Evolutionary conservation across 2,113 vertebrate species (phyloP).

Genomic region (Eurypyga helias): DNA sequence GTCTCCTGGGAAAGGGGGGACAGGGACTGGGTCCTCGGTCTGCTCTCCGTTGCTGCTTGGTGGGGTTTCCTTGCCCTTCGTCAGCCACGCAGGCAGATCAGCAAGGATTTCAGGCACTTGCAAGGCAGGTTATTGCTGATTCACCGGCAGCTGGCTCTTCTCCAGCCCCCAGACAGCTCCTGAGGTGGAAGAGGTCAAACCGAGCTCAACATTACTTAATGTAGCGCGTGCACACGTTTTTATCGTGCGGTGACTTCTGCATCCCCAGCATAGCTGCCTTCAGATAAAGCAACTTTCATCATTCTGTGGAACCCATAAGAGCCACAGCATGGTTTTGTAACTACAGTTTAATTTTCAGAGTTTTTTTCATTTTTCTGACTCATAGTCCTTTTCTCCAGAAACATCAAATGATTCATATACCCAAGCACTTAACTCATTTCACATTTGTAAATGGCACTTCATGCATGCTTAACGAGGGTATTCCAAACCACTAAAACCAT

Average conservation of each 20-base stretch:
- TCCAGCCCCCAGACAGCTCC: background rate
- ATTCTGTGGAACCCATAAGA: background rate
- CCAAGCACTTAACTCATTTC: conserved; percentile 24
- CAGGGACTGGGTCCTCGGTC: background rate
- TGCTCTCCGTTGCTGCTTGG: rapidly evolving
- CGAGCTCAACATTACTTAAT: background rate
- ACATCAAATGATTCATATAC: conserved; percentile 47
- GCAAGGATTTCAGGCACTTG: background rate
- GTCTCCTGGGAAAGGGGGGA: background rate
- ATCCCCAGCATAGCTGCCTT: background rate
- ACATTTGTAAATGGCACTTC: conserved; percentile 38
- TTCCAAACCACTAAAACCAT: conserved; percentile 23
- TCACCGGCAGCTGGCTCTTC: background rate
- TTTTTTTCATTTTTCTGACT: conserved; percentile 35
- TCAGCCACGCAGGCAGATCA: background rate
- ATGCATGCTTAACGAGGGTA: conserved; percentile 2
- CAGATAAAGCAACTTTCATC: background rate
- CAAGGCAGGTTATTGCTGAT: background rate
- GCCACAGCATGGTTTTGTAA: background rate
- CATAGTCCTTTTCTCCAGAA: conserved; percentile 22
- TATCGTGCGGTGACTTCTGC: background rate
- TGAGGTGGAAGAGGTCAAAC: background rate
- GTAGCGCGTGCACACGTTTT: background rate
- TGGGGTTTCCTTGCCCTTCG: background rate
- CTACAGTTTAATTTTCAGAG: background rate